Percentiles rank a stretch among this genome's conserved stretches.
phyloP scores from a whole-genome alignment of 1,140 invertebrate species.

The Ylistrum balloti region DNA sequence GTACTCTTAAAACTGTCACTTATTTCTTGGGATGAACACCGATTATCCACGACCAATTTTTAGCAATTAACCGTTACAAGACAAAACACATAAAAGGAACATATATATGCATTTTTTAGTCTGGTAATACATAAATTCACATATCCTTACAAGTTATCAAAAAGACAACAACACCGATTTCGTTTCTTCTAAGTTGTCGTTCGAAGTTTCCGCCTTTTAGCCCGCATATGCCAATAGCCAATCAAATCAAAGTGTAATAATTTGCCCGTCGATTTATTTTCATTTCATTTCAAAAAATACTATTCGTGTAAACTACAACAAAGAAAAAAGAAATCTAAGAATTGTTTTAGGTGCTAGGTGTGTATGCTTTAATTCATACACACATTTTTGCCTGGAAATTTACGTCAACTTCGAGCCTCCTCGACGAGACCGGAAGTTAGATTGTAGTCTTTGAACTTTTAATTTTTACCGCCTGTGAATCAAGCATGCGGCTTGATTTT shows the following conservation, averaged over 20 bases:
- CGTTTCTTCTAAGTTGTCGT: neutral
- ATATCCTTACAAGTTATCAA: neutral
- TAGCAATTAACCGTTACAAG: too few relatives aligned
- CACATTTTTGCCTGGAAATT: neutral
- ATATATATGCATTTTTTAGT: too few relatives aligned
- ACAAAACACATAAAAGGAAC: too few relatives aligned
- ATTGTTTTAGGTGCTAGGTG: too few relatives aligned
- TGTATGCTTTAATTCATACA: neutral
- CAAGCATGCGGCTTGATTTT: slow-evolving; percentile 33
- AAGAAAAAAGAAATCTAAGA: too few relatives aligned
- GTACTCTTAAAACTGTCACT: too few relatives aligned
- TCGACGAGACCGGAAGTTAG: neutral
- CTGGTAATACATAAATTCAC: too few relatives aligned
- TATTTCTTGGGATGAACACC: too few relatives aligned
- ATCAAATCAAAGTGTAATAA: neutral
- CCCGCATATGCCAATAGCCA: neutral
- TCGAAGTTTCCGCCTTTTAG: slow-evolving; percentile 38
- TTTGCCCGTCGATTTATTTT: neutral
- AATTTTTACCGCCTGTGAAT: slow-evolving; percentile 19
- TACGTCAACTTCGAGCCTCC: neutral
- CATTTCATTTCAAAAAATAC: neutral
- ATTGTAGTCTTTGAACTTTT: neutral
- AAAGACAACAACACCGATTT: neutral
- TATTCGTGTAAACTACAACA: too few relatives aligned
- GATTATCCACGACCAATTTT: too few relatives aligned